Percentiles rank a stretch among this genome's conserved stretches.
Evolutionary conservation across 1,140 invertebrate genomes (phyloP).

Genomic region (Meloidogyne hapla): DNA sequence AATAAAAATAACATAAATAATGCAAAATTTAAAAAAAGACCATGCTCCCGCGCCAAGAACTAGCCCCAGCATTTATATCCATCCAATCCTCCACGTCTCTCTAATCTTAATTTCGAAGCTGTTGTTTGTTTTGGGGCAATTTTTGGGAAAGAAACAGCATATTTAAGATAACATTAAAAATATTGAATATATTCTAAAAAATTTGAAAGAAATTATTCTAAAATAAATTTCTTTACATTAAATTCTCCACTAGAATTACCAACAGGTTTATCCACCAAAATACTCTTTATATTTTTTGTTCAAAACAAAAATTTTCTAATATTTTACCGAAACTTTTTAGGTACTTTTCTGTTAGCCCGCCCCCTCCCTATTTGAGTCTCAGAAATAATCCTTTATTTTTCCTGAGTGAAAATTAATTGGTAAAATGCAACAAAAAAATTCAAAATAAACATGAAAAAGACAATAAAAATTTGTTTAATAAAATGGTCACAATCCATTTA

Average conservation of each 20-base stretch:
- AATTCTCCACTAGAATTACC: slow-evolving; percentile 67
- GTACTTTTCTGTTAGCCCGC: too few species aligned
- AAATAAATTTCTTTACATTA: not conserved
- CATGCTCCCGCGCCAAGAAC: not conserved
- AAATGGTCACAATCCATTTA: too few species aligned
- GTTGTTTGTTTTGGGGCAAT: slow-evolving; percentile 40
- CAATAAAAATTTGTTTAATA: too few species aligned
- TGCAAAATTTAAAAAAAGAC: not conserved
- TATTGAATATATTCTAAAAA: slow-evolving; percentile 48
- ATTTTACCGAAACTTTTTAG: too few species aligned
- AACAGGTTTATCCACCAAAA: slow-evolving; percentile 67
- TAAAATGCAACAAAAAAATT: too few species aligned
- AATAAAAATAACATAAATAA: not conserved
- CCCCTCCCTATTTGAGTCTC: too few species aligned
- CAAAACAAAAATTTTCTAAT: too few species aligned
- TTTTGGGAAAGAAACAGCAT: slow-evolving; percentile 36
- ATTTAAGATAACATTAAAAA: slow-evolving; percentile 47
- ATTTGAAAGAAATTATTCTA: slow-evolving; percentile 4
- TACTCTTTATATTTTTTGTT: too few species aligned
- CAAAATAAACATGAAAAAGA: too few species aligned
- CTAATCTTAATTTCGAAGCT: slow-evolving; percentile 33
- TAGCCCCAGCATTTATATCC: slow-evolving; percentile 17
- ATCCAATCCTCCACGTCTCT: slow-evolving; percentile 29
- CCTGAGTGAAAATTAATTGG: too few species aligned
- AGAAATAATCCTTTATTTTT: too few species aligned